These are phyloP conservation scores for Pollenia griseotomentosa DNA, from an alignment of 2,888 invertebrate species.

Conservation along the genomic window DNA sequence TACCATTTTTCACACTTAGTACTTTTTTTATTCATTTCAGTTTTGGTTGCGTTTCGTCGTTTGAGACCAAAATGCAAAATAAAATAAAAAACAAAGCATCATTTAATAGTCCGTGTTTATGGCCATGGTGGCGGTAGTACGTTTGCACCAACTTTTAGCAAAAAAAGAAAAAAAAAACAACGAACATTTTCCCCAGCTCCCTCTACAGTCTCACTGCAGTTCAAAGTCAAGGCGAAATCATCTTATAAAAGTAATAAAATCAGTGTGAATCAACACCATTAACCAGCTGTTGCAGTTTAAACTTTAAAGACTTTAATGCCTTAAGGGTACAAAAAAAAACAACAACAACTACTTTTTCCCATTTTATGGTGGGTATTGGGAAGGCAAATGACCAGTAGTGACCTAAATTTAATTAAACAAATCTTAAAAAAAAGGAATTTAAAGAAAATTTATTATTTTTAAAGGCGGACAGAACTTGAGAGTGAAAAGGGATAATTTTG, in stretches of 20 bases:
- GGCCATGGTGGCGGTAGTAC: conserved; percentile 46
- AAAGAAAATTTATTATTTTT: conserved; percentile 12
- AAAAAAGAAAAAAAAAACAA: conserved; percentile 23
- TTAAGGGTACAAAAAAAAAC: conserved; percentile 46
- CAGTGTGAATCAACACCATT: conserved; percentile 67
- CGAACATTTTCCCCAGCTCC: conserved; percentile 2
- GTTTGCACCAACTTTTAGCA: conserved; percentile 27
- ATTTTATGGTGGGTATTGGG: neutral
- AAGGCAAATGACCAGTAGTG: conserved; percentile 74
- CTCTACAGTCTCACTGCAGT: conserved; percentile 45
- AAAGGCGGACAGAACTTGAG: neutral
- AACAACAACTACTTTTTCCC: conserved; percentile 1
- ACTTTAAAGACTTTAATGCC: conserved; percentile 32
- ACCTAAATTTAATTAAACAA: conserved; percentile 68
- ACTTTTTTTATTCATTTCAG: conserved; percentile 18
- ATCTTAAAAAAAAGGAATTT: conserved; percentile 16
- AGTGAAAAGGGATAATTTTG: neutral
- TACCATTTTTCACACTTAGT: conserved; percentile 70
- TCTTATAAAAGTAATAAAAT: conserved; percentile 73
- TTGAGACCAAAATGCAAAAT: conserved; percentile 59
- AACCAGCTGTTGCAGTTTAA: conserved; percentile 69
- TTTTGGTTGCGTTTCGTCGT: conserved; percentile 51
- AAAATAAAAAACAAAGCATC: conserved; percentile 27
- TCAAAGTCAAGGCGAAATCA: conserved; percentile 75
- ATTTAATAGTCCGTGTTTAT: conserved; percentile 42